These are phyloP conservation scores for Nymphalis urticae DNA, from an alignment of 2,888 invertebrate species.

Conservation along the genomic window DNA sequence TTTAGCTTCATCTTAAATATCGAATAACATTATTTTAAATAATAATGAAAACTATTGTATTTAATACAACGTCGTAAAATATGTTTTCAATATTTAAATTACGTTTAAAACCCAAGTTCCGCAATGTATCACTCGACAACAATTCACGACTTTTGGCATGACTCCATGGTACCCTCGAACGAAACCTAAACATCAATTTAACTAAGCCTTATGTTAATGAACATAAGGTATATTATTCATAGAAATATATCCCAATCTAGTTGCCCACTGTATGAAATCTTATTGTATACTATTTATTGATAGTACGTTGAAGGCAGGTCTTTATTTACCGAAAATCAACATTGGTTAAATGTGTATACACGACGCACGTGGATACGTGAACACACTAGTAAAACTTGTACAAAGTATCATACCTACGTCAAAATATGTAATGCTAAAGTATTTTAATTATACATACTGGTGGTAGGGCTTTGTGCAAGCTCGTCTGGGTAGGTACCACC, in stretches of 20 bases:
- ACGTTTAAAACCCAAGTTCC: background rate
- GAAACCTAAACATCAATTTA: background rate
- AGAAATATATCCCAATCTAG: background rate
- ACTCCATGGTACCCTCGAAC: background rate
- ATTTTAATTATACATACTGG: no score
- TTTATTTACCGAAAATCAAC: background rate
- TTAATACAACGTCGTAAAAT: background rate
- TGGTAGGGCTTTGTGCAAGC: no score
- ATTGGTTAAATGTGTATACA: background rate
- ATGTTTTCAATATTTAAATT: background rate
- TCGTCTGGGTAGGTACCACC: no score
- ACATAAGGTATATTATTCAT: background rate
- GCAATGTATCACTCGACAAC: conserved; percentile 11
- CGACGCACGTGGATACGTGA: background rate
- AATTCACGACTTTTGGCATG: conserved; percentile 8
- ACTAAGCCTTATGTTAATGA: background rate
- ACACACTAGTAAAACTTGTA: background rate
- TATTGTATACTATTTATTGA: conserved; percentile 6
- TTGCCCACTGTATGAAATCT: conserved; percentile 7
- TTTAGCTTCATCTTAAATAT: no score
- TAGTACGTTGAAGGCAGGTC: conserved; percentile 2
- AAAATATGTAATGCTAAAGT: no score
- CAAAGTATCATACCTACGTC: no score
- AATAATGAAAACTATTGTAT: no score
- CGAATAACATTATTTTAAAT: no score